Base-by-base conservation (phyloP, 37 sponge, comb jelly and placozoan genomes). In the Crambe crambe region DNA sequence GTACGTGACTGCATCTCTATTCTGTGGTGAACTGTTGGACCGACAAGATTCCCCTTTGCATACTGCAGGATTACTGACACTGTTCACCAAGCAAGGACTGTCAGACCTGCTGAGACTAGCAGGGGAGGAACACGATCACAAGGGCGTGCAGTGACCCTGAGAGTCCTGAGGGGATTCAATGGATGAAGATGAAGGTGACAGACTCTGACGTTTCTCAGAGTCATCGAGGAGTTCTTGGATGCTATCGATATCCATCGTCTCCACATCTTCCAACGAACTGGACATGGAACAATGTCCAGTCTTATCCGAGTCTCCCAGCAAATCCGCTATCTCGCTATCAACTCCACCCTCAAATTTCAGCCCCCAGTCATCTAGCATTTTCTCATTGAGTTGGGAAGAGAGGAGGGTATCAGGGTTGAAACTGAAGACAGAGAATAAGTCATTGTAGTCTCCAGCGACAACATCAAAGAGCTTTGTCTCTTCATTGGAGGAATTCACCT, bases 351-450 rank as follows among this genome's bases (percentile, higher is more conserved):
- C 64, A 5, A 20, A 25, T 6, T 44, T 54, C 1, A 78, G 35
- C 17, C 31, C 70, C 39, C 72, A 10, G n/a, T 25, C 37, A 10
- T 43, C 74, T 20, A 82, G 82, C 18, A 82, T 3, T 8, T 21
- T 30, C 0, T 47, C 74, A 6, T 56, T 62, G 27, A 73, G 31
- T 26, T 73, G 5, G 9, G 74, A 66, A 1, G 86, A 72, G 32
- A 86, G 74, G 40, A 86, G 86, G 29, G 72, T 51, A 36, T 86
- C 86, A 17, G 86, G 86, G 29, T 86, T 86, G 74, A 86, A 79
- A 8, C 63, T 27, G 37, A 42, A 71, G 3, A 2, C 30, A 22
- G 18, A 23, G 42, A 71, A 25, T 29, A 63, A 2, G 29, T 72
- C 63, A 21, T 29, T 29, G 4, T 8, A 9, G 37, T 23, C 5